phyloP scores from a whole-genome alignment of 1,140 invertebrate genomes.

The Drosophila sproati region DNA sequence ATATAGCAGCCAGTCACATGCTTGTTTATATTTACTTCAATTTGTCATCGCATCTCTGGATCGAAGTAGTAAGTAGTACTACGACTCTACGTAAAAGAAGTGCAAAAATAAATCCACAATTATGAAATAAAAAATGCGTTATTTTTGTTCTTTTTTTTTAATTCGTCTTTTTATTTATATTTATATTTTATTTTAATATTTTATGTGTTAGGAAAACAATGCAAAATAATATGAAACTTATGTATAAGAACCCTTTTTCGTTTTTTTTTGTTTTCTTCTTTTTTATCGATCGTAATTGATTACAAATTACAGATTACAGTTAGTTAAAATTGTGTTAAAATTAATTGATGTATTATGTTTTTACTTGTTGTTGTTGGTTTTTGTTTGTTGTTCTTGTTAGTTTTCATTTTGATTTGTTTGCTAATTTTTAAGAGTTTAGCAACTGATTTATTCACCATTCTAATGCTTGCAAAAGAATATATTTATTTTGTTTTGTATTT shows the following conservation, averaged over 20 bases:
- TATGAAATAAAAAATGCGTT: not conserved
- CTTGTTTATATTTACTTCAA: too few species aligned
- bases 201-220: conserved; percentile 77
- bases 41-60: too few species aligned
- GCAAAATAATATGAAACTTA: conserved; percentile 73
- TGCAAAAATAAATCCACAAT: not conserved
- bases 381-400: conserved; percentile 19
- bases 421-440: conserved; percentile 56
- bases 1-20: too few species aligned
- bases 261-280: conserved; percentile 20
- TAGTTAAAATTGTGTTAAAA: conserved; percentile 58
- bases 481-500: conserved; percentile 10
- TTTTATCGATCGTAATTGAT: conserved; percentile 37
- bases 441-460: conserved; percentile 32
- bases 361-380: conserved; percentile 25
- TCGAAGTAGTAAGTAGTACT: too few species aligned
- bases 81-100: too few species aligned
- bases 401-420: conserved; percentile 58
- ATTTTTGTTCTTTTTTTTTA: conserved; percentile 24
- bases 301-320: conserved; percentile 50
- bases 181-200: conserved; percentile 61
- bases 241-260: conserved; percentile 66
- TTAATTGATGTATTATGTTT: conserved; percentile 26
- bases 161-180: conserved; percentile 63
- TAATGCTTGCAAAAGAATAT: conserved; percentile 31